Evolutionary conservation across 2,113 vertebrate species (phyloP).

Genomic region (Bungarus multicinctus): DNA sequence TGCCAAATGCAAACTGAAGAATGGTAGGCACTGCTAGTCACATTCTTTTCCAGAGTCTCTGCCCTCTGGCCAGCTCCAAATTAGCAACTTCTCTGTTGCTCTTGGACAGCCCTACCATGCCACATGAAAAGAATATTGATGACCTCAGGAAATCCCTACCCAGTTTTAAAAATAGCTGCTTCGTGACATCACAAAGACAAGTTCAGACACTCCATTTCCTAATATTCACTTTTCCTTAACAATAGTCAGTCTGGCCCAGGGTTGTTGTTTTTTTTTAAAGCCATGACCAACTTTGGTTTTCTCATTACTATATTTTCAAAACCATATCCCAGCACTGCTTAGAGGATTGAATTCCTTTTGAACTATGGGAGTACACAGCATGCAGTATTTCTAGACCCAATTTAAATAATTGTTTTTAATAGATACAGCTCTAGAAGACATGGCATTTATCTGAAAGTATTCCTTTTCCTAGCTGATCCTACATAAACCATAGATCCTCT

Average conservation of each 20-base stretch:
- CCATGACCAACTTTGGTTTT: background rate
- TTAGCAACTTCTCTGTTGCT: constrained; percentile 55
- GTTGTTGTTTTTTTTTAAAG: background rate
- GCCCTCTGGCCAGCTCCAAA: constrained; percentile 47
- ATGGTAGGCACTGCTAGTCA: constrained; percentile 12
- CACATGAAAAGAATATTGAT: constrained; percentile 66
- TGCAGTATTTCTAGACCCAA: background rate
- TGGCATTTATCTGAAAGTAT: background rate
- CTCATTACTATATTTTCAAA: background rate
- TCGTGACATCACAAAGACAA: constrained; percentile 58
- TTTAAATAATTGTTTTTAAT: background rate
- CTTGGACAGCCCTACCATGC: constrained; percentile 48
- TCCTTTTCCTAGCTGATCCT: background rate
- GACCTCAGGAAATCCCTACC: constrained; percentile 66
- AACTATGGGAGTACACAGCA: constrained; percentile 6
- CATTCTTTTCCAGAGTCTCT: constrained; percentile 14
- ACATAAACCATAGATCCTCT: background rate
- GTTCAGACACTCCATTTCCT: constrained; percentile 47
- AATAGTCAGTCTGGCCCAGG: background rate
- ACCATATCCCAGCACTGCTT: background rate
- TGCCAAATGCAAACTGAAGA: constrained; percentile 20
- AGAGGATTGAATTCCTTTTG: background rate
- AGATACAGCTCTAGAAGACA: background rate
- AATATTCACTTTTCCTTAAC: constrained; percentile 20
- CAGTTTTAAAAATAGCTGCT: constrained; percentile 64